phyloP scores from a whole-genome alignment of 2,888 invertebrate species.

The Hirtodrosophila histrioides region DNA sequence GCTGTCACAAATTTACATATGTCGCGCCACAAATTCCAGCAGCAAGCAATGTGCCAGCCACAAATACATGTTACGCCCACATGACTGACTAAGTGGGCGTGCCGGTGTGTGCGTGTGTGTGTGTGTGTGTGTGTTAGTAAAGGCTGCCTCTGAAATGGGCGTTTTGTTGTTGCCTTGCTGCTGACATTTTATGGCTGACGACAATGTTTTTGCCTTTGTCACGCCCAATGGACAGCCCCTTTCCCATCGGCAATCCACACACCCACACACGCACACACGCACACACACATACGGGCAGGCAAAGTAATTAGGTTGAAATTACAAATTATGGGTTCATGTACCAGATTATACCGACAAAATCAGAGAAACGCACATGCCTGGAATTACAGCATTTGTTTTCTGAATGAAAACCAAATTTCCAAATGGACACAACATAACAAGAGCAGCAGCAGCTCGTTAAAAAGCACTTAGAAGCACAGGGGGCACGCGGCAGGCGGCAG shows the following conservation, averaged over 20 bases:
- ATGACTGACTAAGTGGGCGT: slow-evolving; percentile 53
- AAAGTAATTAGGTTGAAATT: slow-evolving; percentile 81
- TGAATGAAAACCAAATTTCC: slow-evolving; percentile 19
- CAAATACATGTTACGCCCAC: slow-evolving; percentile 42
- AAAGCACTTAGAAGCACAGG: slow-evolving; percentile 69
- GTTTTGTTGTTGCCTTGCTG: slow-evolving; percentile 67
- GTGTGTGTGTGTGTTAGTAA: slow-evolving; percentile 33
- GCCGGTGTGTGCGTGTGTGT: slow-evolving; percentile 24
- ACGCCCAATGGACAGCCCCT: slow-evolving; percentile 18
- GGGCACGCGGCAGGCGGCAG: neutral
- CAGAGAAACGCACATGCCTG: slow-evolving; percentile 61
- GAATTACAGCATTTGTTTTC: slow-evolving; percentile 61
- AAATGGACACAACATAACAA: slow-evolving; percentile 43
- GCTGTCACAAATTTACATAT: slow-evolving; percentile 69
- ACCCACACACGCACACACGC: neutral
- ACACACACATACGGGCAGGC: slow-evolving; percentile 13
- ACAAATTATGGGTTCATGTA: slow-evolving; percentile 80
- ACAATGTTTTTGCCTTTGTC: slow-evolving; percentile 65
- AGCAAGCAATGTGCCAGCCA: slow-evolving; percentile 36
- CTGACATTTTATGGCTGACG: slow-evolving; percentile 73
- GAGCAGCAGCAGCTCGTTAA: slow-evolving; percentile 66
- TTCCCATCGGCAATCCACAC: neutral
- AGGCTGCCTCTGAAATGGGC: slow-evolving; percentile 63
- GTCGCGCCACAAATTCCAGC: slow-evolving; percentile 47
- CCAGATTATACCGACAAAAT: slow-evolving; percentile 77